These are phyloP conservation scores for Corticium candelabrum DNA, from an alignment of 37 sponge, comb jelly and placozoan genomes.

Conservation along the genomic window DNA sequence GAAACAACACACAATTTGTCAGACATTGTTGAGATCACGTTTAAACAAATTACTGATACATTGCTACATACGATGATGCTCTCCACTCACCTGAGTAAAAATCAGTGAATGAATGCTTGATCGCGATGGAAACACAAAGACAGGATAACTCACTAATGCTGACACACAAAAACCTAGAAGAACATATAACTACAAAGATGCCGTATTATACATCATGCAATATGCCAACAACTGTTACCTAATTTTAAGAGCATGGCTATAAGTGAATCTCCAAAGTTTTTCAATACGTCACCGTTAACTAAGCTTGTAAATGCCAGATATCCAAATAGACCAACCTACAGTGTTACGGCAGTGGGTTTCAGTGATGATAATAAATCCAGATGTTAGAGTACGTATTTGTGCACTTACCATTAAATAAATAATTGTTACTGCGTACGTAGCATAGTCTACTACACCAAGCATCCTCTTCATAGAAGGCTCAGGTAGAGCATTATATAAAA, in stretches of 20 bases:
- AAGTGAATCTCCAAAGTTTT: slow-evolving; percentile 31
- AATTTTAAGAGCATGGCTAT: slow-evolving; percentile 15
- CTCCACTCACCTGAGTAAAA: slow-evolving; percentile 1
- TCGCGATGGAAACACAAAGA: slow-evolving; percentile 56
- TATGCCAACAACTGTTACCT: no score
- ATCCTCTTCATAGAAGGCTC: slow-evolving; percentile 48
- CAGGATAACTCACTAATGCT: slow-evolving; percentile 56
- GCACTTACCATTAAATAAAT: slow-evolving; percentile 51
- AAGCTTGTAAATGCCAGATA: slow-evolving; percentile 32
- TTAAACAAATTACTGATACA: slow-evolving; percentile 3
- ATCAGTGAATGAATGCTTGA: slow-evolving; percentile 56
- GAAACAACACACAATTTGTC: no score
- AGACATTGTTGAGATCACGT: no score
- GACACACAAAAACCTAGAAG: slow-evolving; percentile 54
- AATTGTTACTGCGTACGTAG: slow-evolving; percentile 21
- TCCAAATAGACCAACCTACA: slow-evolving; percentile 62
- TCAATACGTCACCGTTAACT: slow-evolving; percentile 52
- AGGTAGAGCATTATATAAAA: slow-evolving; percentile 24
- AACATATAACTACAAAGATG: not conserved
- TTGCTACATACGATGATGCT: no score
- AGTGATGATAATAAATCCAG: no score
- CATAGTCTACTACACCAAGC: slow-evolving; percentile 22
- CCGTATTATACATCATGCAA: not conserved
- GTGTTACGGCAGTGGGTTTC: no score
- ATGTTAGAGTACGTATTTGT: no score